Percentiles rank a stretch among this genome's conserved stretches.
These are phyloP conservation scores for Nannoperca obscura DNA, from an alignment of 2,797 vertebrate genomes.

Conservation along the genomic window DNA sequence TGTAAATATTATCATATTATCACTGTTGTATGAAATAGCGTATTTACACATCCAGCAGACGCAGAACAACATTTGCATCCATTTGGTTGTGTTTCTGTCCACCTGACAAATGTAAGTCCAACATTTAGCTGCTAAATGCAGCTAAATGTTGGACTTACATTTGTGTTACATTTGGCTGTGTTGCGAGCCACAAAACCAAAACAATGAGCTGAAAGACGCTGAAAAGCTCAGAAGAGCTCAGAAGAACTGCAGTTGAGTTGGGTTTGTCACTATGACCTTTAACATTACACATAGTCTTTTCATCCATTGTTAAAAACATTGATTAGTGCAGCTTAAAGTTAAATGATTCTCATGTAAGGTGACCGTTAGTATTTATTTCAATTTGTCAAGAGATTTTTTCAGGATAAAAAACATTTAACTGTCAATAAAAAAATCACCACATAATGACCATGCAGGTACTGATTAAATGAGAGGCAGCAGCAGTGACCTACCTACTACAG, in stretches of 20 bases:
- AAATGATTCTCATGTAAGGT: neutral
- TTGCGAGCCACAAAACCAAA: neutral
- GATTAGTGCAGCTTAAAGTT: neutral
- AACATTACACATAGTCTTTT: neutral
- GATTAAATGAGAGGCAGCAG: slow-evolving; percentile 42
- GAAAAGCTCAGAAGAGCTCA: neutral
- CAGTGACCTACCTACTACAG: slow-evolving; percentile 32
- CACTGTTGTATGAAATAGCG: neutral
- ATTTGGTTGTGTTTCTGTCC: no score
- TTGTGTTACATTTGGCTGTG: no score
- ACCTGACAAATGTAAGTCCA: no score
- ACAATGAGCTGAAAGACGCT: neutral
- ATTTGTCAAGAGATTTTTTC: neutral
- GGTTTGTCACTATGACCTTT: neutral
- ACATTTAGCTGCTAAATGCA: no score
- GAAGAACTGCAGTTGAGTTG: no score
- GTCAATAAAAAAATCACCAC: neutral
- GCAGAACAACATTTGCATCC: no score
- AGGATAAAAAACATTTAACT: neutral
- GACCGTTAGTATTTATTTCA: neutral
- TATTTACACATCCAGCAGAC: neutral
- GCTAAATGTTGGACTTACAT: no score
- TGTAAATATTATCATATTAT: neutral
- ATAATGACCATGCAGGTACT: neutral
- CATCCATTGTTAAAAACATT: neutral